Conservation (phyloP, 1,140 invertebrate species). For the Schlechtendalia chinensis region DNA sequence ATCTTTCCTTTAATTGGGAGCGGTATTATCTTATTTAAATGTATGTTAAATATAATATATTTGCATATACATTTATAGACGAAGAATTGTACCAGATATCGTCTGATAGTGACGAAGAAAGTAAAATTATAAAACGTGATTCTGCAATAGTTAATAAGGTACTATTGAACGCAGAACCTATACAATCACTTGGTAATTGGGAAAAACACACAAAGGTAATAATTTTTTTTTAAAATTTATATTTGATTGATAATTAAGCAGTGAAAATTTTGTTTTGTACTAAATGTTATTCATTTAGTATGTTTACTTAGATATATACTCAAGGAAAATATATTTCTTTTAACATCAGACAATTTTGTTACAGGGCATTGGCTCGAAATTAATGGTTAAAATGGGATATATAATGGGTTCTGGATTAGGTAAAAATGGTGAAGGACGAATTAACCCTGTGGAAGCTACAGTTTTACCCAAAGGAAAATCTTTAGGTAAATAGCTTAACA, state of each 20-base stretch:
- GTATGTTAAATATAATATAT: background rate
- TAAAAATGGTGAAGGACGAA: slow-evolving; percentile 71
- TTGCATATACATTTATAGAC: slow-evolving; percentile 53
- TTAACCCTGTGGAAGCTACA: slow-evolving; percentile 79
- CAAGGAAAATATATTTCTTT: background rate
- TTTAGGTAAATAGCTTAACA: slow-evolving; percentile 60
- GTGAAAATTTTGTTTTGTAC: background rate
- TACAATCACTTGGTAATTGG: slow-evolving; percentile 73
- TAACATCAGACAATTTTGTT: slow-evolving; percentile 50
- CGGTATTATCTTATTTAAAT: slow-evolving; percentile 6
- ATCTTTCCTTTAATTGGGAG: slow-evolving; percentile 60
- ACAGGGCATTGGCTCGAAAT: slow-evolving; percentile 84
- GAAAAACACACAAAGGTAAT: slow-evolving; percentile 80
- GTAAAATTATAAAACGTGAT: slow-evolving; percentile 53
- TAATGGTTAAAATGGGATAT: slow-evolving; percentile 92
- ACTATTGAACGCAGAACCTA: slow-evolving; percentile 59
- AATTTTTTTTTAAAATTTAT: background rate
- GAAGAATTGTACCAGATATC: slow-evolving; percentile 54
- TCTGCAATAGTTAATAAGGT: slow-evolving; percentile 60
- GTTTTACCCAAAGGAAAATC: slow-evolving; percentile 78
- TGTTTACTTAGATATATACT: background rate
- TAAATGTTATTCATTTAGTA: background rate
- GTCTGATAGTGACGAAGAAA: slow-evolving; percentile 52
- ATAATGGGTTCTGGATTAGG: slow-evolving; percentile 80
- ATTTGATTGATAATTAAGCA: too few relatives aligned